phyloP scores from a whole-genome alignment of 1,140 invertebrate genomes.

The Bursaphelenchus mucronatus region DNA sequence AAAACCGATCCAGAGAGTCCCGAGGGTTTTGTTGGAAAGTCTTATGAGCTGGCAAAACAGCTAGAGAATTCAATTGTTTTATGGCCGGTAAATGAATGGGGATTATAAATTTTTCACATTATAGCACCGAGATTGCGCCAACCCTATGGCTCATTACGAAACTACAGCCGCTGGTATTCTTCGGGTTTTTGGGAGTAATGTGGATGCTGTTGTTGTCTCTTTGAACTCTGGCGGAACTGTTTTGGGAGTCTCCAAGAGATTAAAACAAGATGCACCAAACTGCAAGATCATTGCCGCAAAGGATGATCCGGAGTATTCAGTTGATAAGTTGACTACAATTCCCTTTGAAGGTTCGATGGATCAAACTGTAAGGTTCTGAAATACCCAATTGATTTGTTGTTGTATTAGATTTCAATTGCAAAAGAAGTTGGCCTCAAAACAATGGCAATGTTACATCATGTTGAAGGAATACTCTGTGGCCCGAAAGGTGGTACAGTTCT shows the following conservation, averaged over 20 bases:
- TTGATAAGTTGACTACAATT: too few relatives aligned
- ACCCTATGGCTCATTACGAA: slow-evolving; percentile 8
- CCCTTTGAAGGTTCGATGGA: too few relatives aligned
- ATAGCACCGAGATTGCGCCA: slow-evolving; percentile 3
- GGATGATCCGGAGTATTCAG: too few relatives aligned
- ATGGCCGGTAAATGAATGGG: not conserved
- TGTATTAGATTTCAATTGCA: too few relatives aligned
- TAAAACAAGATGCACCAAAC: slow-evolving; percentile 71
- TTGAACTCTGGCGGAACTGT: slow-evolving; percentile 86
- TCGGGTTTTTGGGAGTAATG: slow-evolving; percentile 71
- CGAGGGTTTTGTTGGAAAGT: not conserved
- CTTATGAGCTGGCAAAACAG: not conserved
- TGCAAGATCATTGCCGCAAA: slow-evolving; percentile 58
- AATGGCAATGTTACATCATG: too few relatives aligned
- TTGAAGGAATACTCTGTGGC: too few relatives aligned
- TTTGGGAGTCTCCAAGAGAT: slow-evolving; percentile 74
- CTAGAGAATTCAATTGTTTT: slow-evolving; percentile 4
- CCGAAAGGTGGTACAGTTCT: too few relatives aligned
- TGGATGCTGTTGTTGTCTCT: slow-evolving; percentile 71
- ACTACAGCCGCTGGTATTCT: slow-evolving; percentile 67
- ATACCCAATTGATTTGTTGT: too few relatives aligned
- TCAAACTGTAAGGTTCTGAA: too few relatives aligned
- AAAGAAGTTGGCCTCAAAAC: too few relatives aligned
- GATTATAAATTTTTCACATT: not conserved
- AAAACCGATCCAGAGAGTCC: not conserved